Evolutionary conservation across 2,888 invertebrate genomes (phyloP).

Genomic region (Antitype chi): DNA sequence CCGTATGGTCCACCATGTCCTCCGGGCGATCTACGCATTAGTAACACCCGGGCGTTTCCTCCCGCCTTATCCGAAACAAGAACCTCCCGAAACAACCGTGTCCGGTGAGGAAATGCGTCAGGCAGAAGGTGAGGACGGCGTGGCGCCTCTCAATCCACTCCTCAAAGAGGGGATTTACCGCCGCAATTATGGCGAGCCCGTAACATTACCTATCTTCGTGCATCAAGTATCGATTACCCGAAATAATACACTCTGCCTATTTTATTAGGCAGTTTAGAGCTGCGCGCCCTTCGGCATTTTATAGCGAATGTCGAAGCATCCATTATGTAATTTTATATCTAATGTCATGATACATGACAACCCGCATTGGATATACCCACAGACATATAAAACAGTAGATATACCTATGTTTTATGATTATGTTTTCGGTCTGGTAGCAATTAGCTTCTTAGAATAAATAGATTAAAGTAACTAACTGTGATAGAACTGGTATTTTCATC

Average conservation of each 20-base stretch:
- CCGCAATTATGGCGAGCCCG: background rate
- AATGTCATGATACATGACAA: conserved; percentile 43
- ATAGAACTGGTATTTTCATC: background rate
- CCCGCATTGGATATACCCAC: conserved; percentile 11
- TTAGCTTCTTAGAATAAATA: conserved; percentile 3
- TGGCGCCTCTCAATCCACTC: no score
- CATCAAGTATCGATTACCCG: conserved; percentile 48
- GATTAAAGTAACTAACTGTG: background rate
- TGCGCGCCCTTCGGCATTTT: conserved; percentile 54
- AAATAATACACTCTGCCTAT: conserved; percentile 53
- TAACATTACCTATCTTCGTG: conserved; percentile 46
- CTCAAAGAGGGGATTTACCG: no score
- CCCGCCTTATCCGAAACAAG: no score
- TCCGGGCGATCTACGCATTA: no score
- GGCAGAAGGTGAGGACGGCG: no score
- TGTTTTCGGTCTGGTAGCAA: background rate
- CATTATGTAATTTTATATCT: conserved; percentile 53
- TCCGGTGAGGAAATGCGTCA: no score
- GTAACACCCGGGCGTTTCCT: no score
- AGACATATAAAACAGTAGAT: no score
- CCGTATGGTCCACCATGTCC: no score
- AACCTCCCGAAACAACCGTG: no score
- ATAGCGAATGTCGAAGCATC: conserved; percentile 49
- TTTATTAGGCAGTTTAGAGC: conserved; percentile 58
- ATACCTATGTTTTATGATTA: conserved; percentile 45